Evolutionary conservation across 2,797 vertebrate species (phyloP), one percentile per base, ranked within the genome.

Genomic region (Myotis pilosus): DNA sequence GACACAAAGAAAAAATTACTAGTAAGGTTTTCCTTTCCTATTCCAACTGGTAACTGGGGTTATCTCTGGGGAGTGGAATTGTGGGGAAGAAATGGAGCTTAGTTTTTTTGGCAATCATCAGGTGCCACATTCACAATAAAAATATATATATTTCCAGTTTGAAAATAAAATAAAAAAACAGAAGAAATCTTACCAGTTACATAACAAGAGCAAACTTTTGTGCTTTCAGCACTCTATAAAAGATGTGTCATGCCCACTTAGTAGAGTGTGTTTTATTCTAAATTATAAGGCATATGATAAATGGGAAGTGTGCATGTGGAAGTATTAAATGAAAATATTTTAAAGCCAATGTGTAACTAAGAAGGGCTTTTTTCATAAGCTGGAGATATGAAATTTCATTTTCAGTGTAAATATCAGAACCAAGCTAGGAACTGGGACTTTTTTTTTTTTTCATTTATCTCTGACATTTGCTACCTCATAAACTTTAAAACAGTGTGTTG

Each of bases 391-490:
- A 96, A 96, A 94, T 97, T 96, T 96, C 90, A 93, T 95, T 96
- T 96, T 95, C 80, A 94, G 93, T 94, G 93, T 95, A 97, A 97
- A 97, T 95, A 95, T 82, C 95, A 97, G 84, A 94, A 88, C 47
- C n/a, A 84, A 95, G n/a, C 51, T 93, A 97, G 94, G 51, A 82
- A 78, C 84, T 80, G 82, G 80, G 51, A 86, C 89, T 87, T 90
- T 88, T 94, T 91, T 87, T 90, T 88, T 94, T 92, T 95, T 87
- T 17, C 94, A 97, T 95, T 96, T 96, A 92, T 93, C 92, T 96
- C 96, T 96, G 95, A 95, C 94, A 97, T 96, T 97, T 95, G 93
- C 95, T 60, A 89, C 94, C 89, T 95, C 57, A 44, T 96, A 96
- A 96, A 96, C 90, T 96, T 97, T 94, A 93, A 96, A 97, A 95